Conservation (phyloP, 2,797 vertebrate species). For the Helostoma temminkii region DNA sequence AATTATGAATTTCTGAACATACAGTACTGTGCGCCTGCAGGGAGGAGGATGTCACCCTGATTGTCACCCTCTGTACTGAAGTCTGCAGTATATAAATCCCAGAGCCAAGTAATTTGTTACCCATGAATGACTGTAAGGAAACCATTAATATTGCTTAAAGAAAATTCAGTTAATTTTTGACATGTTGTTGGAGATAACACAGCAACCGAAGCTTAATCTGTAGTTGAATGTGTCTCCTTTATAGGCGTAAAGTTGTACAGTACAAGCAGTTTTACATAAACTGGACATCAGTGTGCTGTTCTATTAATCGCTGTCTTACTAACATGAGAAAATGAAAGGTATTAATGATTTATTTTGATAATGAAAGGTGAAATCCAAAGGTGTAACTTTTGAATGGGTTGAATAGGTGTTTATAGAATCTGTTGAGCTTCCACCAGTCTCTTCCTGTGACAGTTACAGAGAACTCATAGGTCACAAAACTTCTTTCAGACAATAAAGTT, state of each 20-base stretch:
- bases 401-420: too few species aligned
- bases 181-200: neutral
- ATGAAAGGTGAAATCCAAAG: too few species aligned
- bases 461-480: too few species aligned
- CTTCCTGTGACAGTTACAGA: too few species aligned
- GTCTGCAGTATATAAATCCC: neutral
- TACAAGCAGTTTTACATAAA: neutral
- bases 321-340: too few species aligned
- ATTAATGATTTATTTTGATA: too few species aligned
- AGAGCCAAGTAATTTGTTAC: neutral
- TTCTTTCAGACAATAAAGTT: too few species aligned
- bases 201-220: neutral
- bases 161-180: conserved; percentile 1
- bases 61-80: neutral
- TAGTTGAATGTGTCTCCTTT: neutral
- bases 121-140: neutral
- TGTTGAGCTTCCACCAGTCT: too few species aligned
- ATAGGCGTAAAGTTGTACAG: neutral
- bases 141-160: neutral
- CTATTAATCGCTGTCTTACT: too few species aligned
- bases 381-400: too few species aligned
- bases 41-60: neutral
- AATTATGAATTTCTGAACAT: neutral
- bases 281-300: neutral
- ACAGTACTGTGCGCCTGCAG: neutral